Evolutionary conservation across 2,797 vertebrate genomes (phyloP).

Genomic region (Selene dorsalis): DNA sequence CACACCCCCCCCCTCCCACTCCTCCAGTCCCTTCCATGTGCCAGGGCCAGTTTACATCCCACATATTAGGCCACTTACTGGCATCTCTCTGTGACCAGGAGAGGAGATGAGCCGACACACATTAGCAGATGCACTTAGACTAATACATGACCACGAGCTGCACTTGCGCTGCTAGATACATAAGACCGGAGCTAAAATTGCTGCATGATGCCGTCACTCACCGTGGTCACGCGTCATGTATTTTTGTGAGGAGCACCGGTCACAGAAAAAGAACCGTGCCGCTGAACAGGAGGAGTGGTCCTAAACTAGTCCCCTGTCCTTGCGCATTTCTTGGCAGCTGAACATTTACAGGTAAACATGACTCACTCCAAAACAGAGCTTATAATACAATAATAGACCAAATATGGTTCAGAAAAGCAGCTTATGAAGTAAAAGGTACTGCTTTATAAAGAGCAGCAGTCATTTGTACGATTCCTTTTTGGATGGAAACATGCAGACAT

Average conservation of each 20-base stretch:
- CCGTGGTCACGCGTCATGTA: background rate
- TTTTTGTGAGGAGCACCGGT: background rate
- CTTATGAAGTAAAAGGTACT: no score
- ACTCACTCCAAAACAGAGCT: background rate
- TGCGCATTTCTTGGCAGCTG: no score
- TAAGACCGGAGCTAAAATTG: slow-evolving; percentile 3
- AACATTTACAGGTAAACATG: background rate
- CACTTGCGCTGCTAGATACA: slow-evolving; percentile 12
- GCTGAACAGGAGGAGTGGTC: background rate
- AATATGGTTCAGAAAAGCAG: background rate
- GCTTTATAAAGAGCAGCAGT: no score
- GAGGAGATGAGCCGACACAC: slow-evolving; percentile 22
- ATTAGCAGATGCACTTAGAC: slow-evolving; percentile 38
- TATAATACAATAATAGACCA: background rate
- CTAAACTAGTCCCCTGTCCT: no score
- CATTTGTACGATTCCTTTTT: no score
- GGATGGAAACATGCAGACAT: background rate
- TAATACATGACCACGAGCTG: slow-evolving; percentile 4
- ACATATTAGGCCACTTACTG: slow-evolving; percentile 45
- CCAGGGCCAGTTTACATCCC: background rate
- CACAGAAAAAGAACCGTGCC: background rate
- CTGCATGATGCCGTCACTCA: background rate
- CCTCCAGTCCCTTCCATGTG: background rate
- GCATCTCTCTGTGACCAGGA: slow-evolving; percentile 28
- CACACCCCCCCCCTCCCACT: background rate